phyloP scores from a whole-genome alignment of 2,797 vertebrate species.

The Moxostoma hubbsi region DNA sequence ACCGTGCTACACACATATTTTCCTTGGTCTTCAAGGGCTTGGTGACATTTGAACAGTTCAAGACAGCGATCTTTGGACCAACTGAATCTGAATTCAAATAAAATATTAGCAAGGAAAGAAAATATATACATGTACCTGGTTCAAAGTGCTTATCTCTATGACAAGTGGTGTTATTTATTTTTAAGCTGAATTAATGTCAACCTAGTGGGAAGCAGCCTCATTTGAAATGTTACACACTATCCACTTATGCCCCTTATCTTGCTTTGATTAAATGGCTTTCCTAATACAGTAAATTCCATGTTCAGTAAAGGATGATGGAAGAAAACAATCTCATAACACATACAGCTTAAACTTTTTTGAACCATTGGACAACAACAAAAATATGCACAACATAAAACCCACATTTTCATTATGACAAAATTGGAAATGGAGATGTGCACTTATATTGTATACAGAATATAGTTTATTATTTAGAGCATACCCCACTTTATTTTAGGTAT shows the following conservation, averaged over 20 bases:
- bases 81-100: conserved; percentile 34
- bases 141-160: no score
- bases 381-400: conserved; percentile 56
- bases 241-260: conserved; percentile 62
- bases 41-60: conserved; percentile 31
- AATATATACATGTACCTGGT: no score
- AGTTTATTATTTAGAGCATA: no score
- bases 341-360: background rate
- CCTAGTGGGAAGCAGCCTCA: conserved; percentile 53
- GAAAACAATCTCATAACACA: conserved; percentile 12
- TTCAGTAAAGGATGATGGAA: conserved; percentile 59
- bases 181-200: conserved; percentile 62
- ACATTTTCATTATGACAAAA: conserved; percentile 54
- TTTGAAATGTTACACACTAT: conserved; percentile 70
- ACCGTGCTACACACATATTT: no score
- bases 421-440: conserved; percentile 48
- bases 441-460: background rate
- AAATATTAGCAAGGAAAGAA: background rate
- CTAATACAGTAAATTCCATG: conserved; percentile 54
- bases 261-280: conserved; percentile 68
- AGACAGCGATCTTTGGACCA: conserved; percentile 25
- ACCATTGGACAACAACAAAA: conserved; percentile 62
- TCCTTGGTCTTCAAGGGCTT: background rate
- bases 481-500: no score
- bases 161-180: conserved; percentile 46